A percentile compares a stretch with the other conserved stretches of the same genome.
Conservation (phyloP, 2,797 vertebrate genomes). For the Lates japonicus region DNA sequence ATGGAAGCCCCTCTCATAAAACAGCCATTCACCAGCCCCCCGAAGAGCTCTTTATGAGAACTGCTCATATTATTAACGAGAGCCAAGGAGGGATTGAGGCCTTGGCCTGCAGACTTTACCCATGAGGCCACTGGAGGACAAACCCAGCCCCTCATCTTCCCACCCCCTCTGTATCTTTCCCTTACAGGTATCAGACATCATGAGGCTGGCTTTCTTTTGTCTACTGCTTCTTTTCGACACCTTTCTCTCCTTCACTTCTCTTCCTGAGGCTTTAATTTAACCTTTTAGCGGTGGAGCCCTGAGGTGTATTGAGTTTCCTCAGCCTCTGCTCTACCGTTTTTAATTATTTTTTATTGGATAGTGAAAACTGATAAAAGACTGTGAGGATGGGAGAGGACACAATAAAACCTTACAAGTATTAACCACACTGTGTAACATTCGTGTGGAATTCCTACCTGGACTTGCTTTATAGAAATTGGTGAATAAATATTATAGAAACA, state of each 20-base stretch:
- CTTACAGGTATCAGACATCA: not conserved
- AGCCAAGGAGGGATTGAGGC: constrained; percentile 6
- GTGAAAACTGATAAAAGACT: not conserved
- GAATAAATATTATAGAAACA: no score
- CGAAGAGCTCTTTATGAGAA: constrained; percentile 44
- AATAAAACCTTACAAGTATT: not conserved
- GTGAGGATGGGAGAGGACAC: not conserved
- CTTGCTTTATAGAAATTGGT: no score
- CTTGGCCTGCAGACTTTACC: not conserved
- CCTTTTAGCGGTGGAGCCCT: not conserved
- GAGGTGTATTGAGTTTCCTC: not conserved
- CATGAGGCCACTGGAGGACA: not conserved
- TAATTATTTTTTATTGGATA: constrained; percentile 1
- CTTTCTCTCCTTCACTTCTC: not conserved
- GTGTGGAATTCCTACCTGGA: not conserved
- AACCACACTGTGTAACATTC: not conserved
- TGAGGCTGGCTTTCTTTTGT: constrained; percentile 1
- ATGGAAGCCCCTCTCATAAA: constrained; percentile 51
- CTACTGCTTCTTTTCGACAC: not conserved
- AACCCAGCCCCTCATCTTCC: not conserved
- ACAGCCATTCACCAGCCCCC: constrained; percentile 44
- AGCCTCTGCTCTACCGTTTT: not conserved
- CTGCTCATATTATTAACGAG: constrained; percentile 42
- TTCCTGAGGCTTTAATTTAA: not conserved
- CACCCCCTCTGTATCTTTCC: not conserved